Evolutionary conservation across 1,140 invertebrate genomes (phyloP), one percentile per base, ranked within the genome.

Genomic region (Brachionus plicatilis): DNA sequence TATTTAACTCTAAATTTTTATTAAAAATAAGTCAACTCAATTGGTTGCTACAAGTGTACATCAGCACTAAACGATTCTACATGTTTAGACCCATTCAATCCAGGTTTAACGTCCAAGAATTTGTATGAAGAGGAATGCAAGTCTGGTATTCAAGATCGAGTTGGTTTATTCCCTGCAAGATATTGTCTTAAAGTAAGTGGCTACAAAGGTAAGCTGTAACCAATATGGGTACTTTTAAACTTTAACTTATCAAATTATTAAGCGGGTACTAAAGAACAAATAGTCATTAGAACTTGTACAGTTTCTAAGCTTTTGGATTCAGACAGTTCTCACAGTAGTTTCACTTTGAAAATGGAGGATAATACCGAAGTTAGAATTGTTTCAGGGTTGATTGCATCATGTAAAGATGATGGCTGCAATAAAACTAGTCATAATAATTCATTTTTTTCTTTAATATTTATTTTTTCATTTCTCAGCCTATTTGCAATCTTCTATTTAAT

Each of bases 331-430:
- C 79, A 82, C 29, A 82, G 79, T 47, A 82, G 79, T 65, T 82
- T 82, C 43, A 65, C 53, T 3, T 17, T 82, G 11, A 60, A 82
- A 82, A 27, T 82, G 24, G 79, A 82, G 20, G 53, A 82, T 17
- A 68, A 82, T 45, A 60, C 20, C n/a, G 65, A 60, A 27, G 27
- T 82, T 43, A 60, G 43, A 65, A 41, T 82, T 65, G 79, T 82
- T 9, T 82, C 79, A 17, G 79, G 79, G 3, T 65, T 82, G 41
- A 82, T 82, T 11, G 79, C 79, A 29, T 82, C 79, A 24, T 82
- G 79, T 65, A 82, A 82, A 82, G 79, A 82, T 60, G 79, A 82
- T 82, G 79, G 79, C 33, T 82, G 79, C 20, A 82, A 82, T 82
- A 45, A 47, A 76, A 45, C 72, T 17, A 75, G 20, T 2, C 4